Conservation (phyloP, 2,888 invertebrate genomes). For the Plagodis pulveraria region DNA sequence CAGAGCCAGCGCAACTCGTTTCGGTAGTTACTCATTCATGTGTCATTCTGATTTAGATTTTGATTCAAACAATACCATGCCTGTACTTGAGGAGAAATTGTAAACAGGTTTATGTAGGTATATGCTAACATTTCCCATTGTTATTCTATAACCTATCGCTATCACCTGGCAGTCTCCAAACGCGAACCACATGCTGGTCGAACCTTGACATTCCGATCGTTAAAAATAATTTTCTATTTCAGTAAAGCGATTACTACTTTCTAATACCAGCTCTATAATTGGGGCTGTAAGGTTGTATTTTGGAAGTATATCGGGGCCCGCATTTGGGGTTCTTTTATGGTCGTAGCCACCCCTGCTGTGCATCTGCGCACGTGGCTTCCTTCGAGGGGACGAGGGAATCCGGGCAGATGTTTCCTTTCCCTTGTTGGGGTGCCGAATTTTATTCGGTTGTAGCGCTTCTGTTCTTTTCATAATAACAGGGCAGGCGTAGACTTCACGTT, state of each 20-base stretch:
- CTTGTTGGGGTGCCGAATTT: slow-evolving; percentile 57
- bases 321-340: slow-evolving; percentile 78
- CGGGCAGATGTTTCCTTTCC: slow-evolving; percentile 76
- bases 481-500: neutral
- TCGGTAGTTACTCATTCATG: too few relatives aligned
- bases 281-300: slow-evolving; percentile 51
- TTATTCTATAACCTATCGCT: slow-evolving; percentile 48
- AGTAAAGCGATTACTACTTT: slow-evolving; percentile 48
- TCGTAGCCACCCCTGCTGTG: slow-evolving; percentile 75
- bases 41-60: neutral
- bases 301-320: slow-evolving; percentile 53
- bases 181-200: slow-evolving; percentile 74
- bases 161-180: slow-evolving; percentile 71
- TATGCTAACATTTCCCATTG: slow-evolving; percentile 23
- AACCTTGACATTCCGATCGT: slow-evolving; percentile 82
- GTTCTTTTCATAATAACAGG: slow-evolving; percentile 18
- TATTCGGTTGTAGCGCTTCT: slow-evolving; percentile 33
- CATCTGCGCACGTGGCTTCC: slow-evolving; percentile 72
- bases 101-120: neutral
- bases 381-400: slow-evolving; percentile 54
- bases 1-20: too few relatives aligned
- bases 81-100: neutral
- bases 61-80: neutral
- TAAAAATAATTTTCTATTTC: slow-evolving; percentile 83
- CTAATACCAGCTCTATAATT: slow-evolving; percentile 54